Conservation (phyloP, 2,888 invertebrate species). For the Yponomeuta plumbellus region DNA sequence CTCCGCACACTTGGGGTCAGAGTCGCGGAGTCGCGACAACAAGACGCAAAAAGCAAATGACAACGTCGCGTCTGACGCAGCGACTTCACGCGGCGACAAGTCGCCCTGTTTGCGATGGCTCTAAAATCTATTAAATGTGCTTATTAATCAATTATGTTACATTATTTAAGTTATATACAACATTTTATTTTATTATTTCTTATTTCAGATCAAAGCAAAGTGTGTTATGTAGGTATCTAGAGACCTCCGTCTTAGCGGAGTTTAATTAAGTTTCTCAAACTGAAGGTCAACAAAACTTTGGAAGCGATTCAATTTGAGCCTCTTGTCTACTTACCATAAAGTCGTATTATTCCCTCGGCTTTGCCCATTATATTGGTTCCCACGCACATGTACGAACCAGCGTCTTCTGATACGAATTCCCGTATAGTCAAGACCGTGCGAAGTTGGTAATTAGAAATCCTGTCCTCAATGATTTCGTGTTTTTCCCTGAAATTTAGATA, state of each 20-base stretch:
- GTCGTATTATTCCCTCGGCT: slow-evolving; percentile 80
- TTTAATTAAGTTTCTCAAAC: background rate
- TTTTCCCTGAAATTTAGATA: slow-evolving; percentile 68
- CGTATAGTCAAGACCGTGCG: slow-evolving; percentile 79
- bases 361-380: slow-evolving; percentile 83
- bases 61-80: no score
- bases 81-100: no score
- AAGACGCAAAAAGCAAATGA: no score
- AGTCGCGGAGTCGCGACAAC: no score
- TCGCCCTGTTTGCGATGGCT: no score
- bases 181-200: no score
- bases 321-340: slow-evolving; percentile 73
- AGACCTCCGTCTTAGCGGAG: background rate
- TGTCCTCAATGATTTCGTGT: slow-evolving; percentile 79
- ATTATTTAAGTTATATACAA: no score
- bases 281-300: background rate
- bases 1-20: no score
- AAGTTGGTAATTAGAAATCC: slow-evolving; percentile 77
- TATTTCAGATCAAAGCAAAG: no score
- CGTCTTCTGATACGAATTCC: slow-evolving; percentile 77
- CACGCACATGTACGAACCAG: slow-evolving; percentile 82
- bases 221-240: background rate
- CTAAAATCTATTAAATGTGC: no score
- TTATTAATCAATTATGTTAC: no score
- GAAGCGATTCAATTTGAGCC: background rate